phyloP scores from a whole-genome alignment of 2,113 vertebrate species.

The Rhynchopsitta pachyrhyncha region DNA sequence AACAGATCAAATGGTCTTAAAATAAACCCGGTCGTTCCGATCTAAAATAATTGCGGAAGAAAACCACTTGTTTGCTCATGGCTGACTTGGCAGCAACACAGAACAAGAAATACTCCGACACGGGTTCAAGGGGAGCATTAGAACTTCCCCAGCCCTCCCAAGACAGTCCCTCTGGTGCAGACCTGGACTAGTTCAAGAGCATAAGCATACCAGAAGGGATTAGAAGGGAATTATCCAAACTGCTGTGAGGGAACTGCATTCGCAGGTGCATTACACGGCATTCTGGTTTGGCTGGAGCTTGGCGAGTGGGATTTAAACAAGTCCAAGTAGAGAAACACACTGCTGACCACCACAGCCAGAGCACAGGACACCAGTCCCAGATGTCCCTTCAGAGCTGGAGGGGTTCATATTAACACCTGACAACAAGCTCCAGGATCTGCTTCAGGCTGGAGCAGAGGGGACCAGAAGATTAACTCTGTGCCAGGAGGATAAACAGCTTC shows the following conservation, averaged over 20 bases:
- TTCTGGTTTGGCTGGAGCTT: neutral
- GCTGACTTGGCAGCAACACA: neutral
- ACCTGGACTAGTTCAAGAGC: neutral
- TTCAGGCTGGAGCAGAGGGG: neutral
- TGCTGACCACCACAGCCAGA: accelerated
- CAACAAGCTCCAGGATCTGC: neutral
- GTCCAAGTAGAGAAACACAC: neutral
- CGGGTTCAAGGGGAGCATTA: neutral
- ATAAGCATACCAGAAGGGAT: neutral
- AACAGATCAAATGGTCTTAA: neutral
- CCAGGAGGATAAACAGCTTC: neutral
- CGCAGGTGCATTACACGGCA: neutral
- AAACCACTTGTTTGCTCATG: neutral
- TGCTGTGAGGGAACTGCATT: neutral
- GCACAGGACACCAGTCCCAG: neutral
- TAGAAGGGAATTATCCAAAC: neutral
- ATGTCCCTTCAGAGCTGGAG: neutral
- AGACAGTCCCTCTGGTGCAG: neutral
- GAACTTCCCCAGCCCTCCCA: neutral
- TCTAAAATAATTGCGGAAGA: neutral
- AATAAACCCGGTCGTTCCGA: neutral
- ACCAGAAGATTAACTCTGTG: neutral
- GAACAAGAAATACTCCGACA: neutral
- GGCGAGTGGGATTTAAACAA: neutral
- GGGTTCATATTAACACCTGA: neutral